Evolutionary conservation across 2,888 invertebrate species (phyloP), one percentile per base, ranked within the genome.

Genomic region (Cantharis nigra): DNA sequence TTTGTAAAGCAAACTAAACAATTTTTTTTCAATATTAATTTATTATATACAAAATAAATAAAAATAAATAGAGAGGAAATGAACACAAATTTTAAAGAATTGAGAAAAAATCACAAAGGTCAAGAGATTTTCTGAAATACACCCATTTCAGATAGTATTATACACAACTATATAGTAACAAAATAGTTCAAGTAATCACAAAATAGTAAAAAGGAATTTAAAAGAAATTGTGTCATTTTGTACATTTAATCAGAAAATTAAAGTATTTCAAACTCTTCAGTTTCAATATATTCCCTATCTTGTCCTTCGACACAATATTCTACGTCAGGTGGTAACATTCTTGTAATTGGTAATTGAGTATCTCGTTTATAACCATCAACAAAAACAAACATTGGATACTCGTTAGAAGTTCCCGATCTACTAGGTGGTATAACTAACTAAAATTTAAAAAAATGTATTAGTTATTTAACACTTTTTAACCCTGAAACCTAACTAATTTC

Each of bases 311-410:
- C 80, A 16, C 83, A 83, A 82, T 85, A 87, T 81, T 87, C 87
- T 26, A 84, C 81, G 71, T 86, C 86, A 5, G 85, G 82, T 18
- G 85, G 84, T 33, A 85, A 83, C 76, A 82, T 81, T 78, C 82
- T 80, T 72, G 82, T 82, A 13, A 84, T 84, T 28, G 85, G 84
- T 71, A 83, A 76, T 69, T 84, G 83, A 16, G 87, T 86, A 83
- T 93, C 92, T 82, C 90, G 89, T 83, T 92, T 92, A 83, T 92
- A 92, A 76, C 96, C 96, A 83, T 94, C 92, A 80, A 93, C 92
- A 85, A 96, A 92, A 78, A 94, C 93, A 89, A 96, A 97, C 90
- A 96, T 93, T 30, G 97, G 96, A 88, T 96, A 96, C 84, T 94
- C 94, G 79, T 90, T 90, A 81, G 87, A 87, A 83, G 89, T 87